phyloP scores from a whole-genome alignment of 2,888 invertebrate species.

The Physocephala rufipes region DNA sequence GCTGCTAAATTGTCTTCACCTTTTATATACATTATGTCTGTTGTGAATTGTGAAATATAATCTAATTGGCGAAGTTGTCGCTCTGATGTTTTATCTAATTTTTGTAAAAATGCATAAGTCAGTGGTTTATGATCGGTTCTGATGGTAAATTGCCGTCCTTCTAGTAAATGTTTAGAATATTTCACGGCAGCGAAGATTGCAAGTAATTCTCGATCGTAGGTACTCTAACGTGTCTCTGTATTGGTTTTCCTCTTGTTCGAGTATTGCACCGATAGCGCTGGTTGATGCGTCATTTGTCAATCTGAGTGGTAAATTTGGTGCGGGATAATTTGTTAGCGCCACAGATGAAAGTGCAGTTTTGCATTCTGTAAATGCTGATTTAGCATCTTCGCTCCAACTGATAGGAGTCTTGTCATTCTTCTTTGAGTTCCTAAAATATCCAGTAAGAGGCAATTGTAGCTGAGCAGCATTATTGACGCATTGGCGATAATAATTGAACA shows the following conservation, averaged over 20 bases:
- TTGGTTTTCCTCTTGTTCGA: no score
- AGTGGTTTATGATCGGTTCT: background rate
- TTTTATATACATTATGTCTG: background rate
- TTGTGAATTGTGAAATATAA: constrained; percentile 8
- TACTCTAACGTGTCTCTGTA: background rate
- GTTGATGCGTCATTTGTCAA: background rate
- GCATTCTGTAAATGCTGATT: background rate
- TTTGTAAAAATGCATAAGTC: background rate
- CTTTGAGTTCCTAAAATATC: background rate
- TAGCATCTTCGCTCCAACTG: no score
- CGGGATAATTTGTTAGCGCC: background rate
- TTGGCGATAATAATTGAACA: background rate
- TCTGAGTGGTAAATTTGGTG: background rate
- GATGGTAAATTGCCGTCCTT: background rate
- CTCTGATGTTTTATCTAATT: background rate
- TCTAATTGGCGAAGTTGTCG: constrained; percentile 15
- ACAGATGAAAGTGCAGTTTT: background rate
- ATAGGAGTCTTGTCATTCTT: background rate
- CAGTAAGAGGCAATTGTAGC: background rate
- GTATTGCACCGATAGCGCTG: background rate
- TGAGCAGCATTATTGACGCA: background rate
- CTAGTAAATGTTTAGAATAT: background rate
- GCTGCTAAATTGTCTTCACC: constrained; percentile 5
- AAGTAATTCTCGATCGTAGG: constrained; percentile 10
- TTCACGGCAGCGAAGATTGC: background rate